Evolutionary conservation across 2,797 vertebrate genomes (phyloP).

Genomic region (Halcyon badia): DNA sequence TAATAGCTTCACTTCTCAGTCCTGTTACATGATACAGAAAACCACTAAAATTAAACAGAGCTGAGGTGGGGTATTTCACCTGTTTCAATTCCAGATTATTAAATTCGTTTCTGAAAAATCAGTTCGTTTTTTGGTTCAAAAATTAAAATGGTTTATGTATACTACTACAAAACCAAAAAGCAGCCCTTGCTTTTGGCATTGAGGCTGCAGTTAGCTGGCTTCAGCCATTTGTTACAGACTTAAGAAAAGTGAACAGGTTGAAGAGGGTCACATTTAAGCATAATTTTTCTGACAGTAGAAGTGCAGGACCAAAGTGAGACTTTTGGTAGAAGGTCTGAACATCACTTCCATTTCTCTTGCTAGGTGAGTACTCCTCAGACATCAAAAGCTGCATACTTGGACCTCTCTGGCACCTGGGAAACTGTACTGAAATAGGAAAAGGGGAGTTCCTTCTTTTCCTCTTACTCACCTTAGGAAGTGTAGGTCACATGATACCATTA

Average conservation of each 20-base stretch:
- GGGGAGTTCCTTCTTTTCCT: neutral
- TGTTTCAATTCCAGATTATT: neutral
- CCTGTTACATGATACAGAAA: neutral
- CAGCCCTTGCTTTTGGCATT: neutral
- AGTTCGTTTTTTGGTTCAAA: neutral
- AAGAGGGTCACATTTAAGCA: neutral
- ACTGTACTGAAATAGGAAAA: neutral
- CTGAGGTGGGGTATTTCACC: neutral
- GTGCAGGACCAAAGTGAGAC: neutral
- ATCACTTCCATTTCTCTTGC: neutral
- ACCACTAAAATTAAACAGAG: neutral
- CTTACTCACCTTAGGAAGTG: neutral
- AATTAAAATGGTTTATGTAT: neutral
- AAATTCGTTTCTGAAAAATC: neutral
- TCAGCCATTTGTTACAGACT: neutral
- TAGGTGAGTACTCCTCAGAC: neutral
- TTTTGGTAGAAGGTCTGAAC: neutral
- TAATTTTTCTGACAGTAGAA: neutral
- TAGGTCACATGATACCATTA: accelerated
- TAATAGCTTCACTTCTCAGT: neutral
- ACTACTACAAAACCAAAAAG: neutral
- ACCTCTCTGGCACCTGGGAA: neutral
- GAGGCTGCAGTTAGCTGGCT: neutral
- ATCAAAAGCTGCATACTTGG: neutral
- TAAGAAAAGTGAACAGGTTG: neutral